These are phyloP conservation scores for Seladonia tumulorum DNA, from an alignment of 2,888 invertebrate species.

Conservation along the genomic window DNA sequence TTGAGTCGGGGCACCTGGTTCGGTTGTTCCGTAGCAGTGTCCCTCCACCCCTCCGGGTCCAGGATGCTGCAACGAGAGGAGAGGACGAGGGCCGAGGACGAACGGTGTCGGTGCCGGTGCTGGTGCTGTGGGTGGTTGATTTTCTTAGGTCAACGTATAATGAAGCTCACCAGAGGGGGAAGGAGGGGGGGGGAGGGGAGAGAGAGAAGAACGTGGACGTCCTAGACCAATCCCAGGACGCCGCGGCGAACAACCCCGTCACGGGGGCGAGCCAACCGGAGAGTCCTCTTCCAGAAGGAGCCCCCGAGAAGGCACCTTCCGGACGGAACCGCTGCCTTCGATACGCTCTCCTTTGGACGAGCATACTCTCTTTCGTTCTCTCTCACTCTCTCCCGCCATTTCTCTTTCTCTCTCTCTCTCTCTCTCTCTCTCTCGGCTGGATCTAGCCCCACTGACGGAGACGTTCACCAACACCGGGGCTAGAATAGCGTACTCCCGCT, in stretches of 20 bases:
- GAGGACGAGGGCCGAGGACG: constrained; percentile 76
- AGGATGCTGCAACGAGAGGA: constrained; percentile 65
- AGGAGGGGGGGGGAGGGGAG: constrained; percentile 27
- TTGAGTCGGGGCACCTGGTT: constrained; percentile 79
- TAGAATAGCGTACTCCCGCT: constrained; percentile 13
- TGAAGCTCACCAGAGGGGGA: constrained; percentile 76
- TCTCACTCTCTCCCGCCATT: neutral
- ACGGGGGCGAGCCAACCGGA: constrained; percentile 72
- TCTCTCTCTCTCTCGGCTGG: neutral
- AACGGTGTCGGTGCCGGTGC: constrained; percentile 55
- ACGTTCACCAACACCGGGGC: neutral
- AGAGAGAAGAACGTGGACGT: constrained; percentile 72
- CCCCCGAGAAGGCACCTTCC: constrained; percentile 71
- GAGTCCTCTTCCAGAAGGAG: constrained; percentile 71
- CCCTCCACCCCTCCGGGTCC: constrained; percentile 54
- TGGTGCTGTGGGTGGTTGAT: constrained; percentile 79
- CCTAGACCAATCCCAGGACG: constrained; percentile 81
- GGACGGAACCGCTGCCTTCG: constrained; percentile 57
- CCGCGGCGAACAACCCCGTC: constrained; percentile 71
- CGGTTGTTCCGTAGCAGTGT: constrained; percentile 79
- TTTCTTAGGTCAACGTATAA: constrained; percentile 85
- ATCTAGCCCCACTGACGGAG: constrained; percentile 12
- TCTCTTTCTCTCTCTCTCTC: neutral
- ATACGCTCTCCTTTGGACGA: constrained; percentile 50
- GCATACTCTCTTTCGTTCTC: constrained; percentile 4